phyloP scores from a whole-genome alignment of 2,113 vertebrate genomes.

The Callionymus lyra region DNA sequence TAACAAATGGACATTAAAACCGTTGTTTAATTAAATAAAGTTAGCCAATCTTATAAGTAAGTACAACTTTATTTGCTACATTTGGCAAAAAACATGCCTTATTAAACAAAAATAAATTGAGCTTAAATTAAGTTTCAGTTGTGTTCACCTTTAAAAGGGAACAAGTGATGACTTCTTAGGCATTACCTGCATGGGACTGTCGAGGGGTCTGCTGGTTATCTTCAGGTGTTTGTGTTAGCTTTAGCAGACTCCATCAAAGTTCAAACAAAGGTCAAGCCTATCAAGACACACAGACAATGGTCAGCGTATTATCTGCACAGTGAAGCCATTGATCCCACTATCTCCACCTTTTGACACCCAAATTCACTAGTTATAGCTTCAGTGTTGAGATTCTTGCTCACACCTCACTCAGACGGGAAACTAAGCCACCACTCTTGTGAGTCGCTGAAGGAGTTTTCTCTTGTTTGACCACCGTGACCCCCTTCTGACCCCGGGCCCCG shows the following conservation, averaged over 20 bases:
- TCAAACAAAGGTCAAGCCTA: slow-evolving; percentile 56
- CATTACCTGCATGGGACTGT: too few relatives aligned
- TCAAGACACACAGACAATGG: slow-evolving; percentile 41
- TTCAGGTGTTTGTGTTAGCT: slow-evolving; percentile 44
- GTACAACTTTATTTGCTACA: too few relatives aligned
- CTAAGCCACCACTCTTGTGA: background rate
- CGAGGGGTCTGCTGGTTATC: slow-evolving; percentile 42
- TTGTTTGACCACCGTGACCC: slow-evolving; percentile 42
- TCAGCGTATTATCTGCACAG: slow-evolving; percentile 31
- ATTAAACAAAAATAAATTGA: too few relatives aligned
- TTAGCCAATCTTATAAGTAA: too few relatives aligned
- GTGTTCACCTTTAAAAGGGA: too few relatives aligned
- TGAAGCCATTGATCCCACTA: slow-evolving; percentile 28
- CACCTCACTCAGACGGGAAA: slow-evolving; percentile 2
- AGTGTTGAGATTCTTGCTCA: background rate
- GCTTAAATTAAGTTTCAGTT: too few relatives aligned
- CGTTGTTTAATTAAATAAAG: too few relatives aligned
- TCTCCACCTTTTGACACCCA: slow-evolving; percentile 7
- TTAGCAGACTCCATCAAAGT: slow-evolving; percentile 49
- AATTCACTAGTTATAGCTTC: slow-evolving; percentile 2
- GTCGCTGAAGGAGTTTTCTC: slow-evolving; percentile 16
- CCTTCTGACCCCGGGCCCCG: slow-evolving; percentile 30
- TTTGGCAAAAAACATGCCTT: too few relatives aligned
- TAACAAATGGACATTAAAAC: too few relatives aligned
- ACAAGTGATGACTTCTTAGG: too few relatives aligned